Conservation (phyloP, 2,888 invertebrate species). For the Eupithecia exiguata region DNA sequence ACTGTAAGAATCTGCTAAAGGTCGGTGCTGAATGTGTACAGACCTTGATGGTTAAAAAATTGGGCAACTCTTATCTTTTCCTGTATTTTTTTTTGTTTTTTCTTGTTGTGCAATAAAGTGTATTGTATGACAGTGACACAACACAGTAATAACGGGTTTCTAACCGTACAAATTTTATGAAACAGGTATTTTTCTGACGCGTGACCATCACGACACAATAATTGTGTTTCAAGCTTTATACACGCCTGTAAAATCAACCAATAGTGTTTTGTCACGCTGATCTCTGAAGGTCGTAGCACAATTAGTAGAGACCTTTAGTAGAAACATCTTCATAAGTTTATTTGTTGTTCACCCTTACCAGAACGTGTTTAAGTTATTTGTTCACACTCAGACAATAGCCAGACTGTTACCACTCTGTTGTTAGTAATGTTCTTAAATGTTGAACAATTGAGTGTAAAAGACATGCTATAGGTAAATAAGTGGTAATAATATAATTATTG, state of each 20-base stretch:
- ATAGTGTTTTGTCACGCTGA: no score
- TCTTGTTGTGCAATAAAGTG: no score
- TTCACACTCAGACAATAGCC: not conserved
- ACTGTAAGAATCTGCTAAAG: not conserved
- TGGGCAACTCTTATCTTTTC: no score
- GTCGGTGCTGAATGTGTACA: no score
- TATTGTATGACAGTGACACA: no score
- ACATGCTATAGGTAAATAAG: conserved; percentile 42
- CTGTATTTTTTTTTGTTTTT: no score
- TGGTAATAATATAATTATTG: conserved; percentile 55
- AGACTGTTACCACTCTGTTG: conserved; percentile 14
- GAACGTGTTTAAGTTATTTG: not conserved
- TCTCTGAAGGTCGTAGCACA: not conserved
- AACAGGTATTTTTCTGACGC: not conserved
- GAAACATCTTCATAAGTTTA: not conserved
- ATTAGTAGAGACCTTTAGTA: not conserved
- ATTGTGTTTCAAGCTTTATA: not conserved
- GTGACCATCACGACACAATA: not conserved
- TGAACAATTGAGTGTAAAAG: conserved; percentile 61
- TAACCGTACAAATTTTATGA: not conserved
- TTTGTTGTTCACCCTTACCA: not conserved
- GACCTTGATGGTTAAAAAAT: no score
- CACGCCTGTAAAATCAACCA: no score
- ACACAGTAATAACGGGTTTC: not conserved
- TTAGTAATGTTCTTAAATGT: conserved; percentile 72